phyloP scores from a whole-genome alignment of 2,797 vertebrate genomes.

The Sebastes hubbsi region DNA sequence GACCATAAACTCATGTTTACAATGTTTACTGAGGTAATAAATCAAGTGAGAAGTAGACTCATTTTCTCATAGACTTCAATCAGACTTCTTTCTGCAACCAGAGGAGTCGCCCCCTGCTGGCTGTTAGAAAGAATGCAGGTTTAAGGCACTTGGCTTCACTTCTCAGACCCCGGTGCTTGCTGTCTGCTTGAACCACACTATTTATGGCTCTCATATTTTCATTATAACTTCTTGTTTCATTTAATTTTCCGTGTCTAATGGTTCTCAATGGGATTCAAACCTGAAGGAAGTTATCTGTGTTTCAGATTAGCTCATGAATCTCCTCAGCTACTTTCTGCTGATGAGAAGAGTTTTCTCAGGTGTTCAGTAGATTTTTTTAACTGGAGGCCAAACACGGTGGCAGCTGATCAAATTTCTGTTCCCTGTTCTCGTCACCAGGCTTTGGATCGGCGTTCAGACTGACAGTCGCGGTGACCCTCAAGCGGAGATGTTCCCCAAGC shows the following conservation, averaged over 20 bases:
- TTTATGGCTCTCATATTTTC: background rate
- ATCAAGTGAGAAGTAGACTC: too few relatives aligned
- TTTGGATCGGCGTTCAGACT: background rate
- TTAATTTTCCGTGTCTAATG: background rate
- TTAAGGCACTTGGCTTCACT: too few relatives aligned
- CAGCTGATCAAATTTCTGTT: constrained; percentile 41
- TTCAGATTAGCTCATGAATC: background rate
- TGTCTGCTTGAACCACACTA: too few relatives aligned
- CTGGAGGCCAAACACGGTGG: constrained; percentile 18
- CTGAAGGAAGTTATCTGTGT: background rate
- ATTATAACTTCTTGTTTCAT: background rate
- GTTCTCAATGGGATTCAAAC: background rate
- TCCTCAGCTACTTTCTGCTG: constrained; percentile 6
- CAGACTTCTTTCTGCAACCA: too few relatives aligned
- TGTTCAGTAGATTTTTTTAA: background rate
- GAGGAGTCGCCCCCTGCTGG: too few relatives aligned
- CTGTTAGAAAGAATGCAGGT: too few relatives aligned
- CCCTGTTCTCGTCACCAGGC: constrained; percentile 10
- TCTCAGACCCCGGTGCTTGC: too few relatives aligned
- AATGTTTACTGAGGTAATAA: too few relatives aligned
- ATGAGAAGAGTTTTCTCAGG: constrained; percentile 13
- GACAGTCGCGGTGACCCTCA: constrained; percentile 10
- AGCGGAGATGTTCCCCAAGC: constrained; percentile 34
- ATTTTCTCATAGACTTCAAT: too few relatives aligned
- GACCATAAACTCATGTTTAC: too few relatives aligned